These are phyloP conservation scores for Campoletis sonorensis DNA, from an alignment of 1,140 invertebrate genomes.

Conservation along the genomic window DNA sequence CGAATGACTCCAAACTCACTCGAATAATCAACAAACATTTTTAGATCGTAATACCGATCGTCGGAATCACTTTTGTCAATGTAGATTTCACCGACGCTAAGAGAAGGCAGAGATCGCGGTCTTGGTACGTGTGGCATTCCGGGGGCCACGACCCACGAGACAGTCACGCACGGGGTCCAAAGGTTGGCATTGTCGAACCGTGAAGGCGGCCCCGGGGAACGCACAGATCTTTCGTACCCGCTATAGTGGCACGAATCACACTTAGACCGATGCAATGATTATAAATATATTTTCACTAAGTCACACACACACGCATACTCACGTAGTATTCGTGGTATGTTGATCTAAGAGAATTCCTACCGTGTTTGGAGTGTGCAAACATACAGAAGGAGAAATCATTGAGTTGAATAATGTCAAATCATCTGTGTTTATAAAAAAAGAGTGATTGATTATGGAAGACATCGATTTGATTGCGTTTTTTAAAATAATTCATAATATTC, in stretches of 20 bases:
- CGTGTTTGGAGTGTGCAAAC: too few species aligned
- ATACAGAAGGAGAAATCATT: too few species aligned
- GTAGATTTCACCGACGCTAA: not conserved
- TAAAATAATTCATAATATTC: too few species aligned
- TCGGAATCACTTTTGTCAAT: conserved; percentile 19
- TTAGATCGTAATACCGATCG: not conserved
- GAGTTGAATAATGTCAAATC: too few species aligned
- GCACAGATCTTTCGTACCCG: conserved; percentile 14
- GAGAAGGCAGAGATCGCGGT: conserved; percentile 24
- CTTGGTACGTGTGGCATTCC: conserved; percentile 56
- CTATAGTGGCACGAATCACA: not conserved
- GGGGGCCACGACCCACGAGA: conserved; percentile 57
- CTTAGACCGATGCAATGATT: not conserved
- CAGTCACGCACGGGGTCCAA: conserved; percentile 48
- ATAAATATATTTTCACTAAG: not conserved
- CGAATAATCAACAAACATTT: not conserved
- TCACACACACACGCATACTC: too few species aligned
- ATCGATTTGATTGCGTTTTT: too few species aligned
- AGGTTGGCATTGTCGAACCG: conserved; percentile 61
- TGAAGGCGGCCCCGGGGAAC: conserved; percentile 7
- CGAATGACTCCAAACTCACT: not conserved
- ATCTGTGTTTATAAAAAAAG: too few species aligned
- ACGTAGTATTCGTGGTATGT: too few species aligned
- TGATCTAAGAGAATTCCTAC: too few species aligned
- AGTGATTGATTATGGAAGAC: too few species aligned